Conservation (phyloP, 2,888 invertebrate genomes). For the Lobophora halterata region DNA sequence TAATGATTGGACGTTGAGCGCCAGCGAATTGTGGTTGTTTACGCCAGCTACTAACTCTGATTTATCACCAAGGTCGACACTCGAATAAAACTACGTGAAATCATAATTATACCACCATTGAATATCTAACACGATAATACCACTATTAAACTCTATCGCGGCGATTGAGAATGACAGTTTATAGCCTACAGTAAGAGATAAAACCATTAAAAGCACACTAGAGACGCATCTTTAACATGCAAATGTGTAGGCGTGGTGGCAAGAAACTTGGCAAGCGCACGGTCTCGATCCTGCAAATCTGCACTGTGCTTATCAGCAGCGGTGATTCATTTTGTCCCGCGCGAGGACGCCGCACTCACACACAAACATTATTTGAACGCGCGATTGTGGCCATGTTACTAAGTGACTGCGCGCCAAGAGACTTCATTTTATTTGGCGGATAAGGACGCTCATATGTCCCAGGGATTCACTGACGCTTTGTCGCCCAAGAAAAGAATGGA, state of each 20-base stretch:
- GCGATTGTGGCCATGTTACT: conserved; percentile 49
- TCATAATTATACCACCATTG: conserved; percentile 42
- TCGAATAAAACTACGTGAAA: conserved; percentile 48
- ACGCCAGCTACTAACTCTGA: conserved; percentile 67
- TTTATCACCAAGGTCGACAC: conserved; percentile 53
- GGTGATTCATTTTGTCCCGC: conserved; percentile 67
- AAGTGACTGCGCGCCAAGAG: conserved; percentile 54
- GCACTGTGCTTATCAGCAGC: conserved; percentile 72
- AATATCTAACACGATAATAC: conserved; percentile 40
- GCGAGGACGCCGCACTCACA: conserved; percentile 40
- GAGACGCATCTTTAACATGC: conserved; percentile 53
- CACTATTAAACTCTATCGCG: conserved; percentile 23
- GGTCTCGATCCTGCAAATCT: conserved; percentile 69
- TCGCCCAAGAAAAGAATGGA: conserved; percentile 66
- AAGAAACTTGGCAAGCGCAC: conserved; percentile 52
- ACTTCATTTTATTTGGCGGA: conserved; percentile 67
- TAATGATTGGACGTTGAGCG: conserved; percentile 66
- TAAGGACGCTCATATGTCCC: conserved; percentile 66
- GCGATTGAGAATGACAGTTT: conserved; percentile 15
- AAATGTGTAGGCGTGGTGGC: conserved; percentile 67
- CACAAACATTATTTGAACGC: conserved; percentile 42
- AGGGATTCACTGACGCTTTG: conserved; percentile 67
- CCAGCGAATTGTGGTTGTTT: conserved; percentile 64
- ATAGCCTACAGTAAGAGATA: conserved; percentile 38
- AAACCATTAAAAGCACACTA: conserved; percentile 44